Evolutionary conservation across 2,113 vertebrate genomes (phyloP), one percentile per base, ranked within the genome.

Genomic region (Callithrix jacchus): DNA sequence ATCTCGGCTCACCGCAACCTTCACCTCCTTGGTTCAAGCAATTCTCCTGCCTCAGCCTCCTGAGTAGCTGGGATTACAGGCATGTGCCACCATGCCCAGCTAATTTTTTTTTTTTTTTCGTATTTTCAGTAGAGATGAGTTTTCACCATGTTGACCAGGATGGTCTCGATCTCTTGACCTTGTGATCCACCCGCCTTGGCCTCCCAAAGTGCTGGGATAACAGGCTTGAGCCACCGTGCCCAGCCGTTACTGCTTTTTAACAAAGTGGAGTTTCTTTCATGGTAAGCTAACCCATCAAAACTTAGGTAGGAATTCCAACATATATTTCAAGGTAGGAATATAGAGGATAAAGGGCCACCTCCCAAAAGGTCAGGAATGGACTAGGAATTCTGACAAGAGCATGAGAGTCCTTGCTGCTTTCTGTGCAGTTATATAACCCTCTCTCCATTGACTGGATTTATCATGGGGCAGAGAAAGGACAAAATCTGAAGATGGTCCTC

Each of bases 361-460:
- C 18, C 49, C 30, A 47, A 27, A 17, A 8, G 14, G 16, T 88
- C 66, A 83, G 42, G 21, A 70, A 94, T 25, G 52, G 58, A 64
- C 45, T 68, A 40, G 54, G 45, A 87, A 49, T 74, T 27, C 6
- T 52, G 81, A 21, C 0, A 35, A 30, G 5, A 87, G 27, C 35
- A 12, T 20, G 45, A 52, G 20, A 71, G 71, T 40, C 66, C n/a
- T 42, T 0, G 8, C 40, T 35, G 52, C 23, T 47, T n/a, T 76
- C 16, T 47, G 2, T 0, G 1, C 1, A 37, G 40, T 61, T 37
- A 11, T 9, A 1, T n/a, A 87, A 27, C n/a, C 61, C 13, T 61
- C 47, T 74, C 17, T 32, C 73, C 45, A 42, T 17, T 49, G 30
- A 93, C 7, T 4, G 54, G 58, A 32, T 94, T 54, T 61, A 9